Conservation (phyloP, 2,888 invertebrate species). For the Clunio marinus region DNA sequence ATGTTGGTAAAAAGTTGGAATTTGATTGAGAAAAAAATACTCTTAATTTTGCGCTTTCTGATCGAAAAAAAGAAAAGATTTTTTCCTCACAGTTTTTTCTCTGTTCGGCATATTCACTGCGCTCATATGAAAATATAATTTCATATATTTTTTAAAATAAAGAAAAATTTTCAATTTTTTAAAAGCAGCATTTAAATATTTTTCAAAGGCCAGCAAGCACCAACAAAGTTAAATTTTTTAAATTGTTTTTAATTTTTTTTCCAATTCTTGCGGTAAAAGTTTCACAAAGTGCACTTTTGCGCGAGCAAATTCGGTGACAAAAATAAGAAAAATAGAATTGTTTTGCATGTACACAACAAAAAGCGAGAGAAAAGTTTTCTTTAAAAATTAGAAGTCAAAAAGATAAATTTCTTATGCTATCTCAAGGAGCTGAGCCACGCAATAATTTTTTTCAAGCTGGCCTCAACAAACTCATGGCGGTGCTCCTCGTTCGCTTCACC, state of each 20-base stretch:
- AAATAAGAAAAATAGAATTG: constrained; percentile 10
- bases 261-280: neutral
- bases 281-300: neutral
- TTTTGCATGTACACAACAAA: constrained; percentile 21
- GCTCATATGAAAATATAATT: constrained; percentile 32
- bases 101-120: constrained; percentile 34
- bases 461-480: no score
- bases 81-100: constrained; percentile 29
- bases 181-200: neutral
- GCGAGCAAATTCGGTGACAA: neutral
- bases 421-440: neutral
- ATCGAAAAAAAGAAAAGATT: constrained; percentile 17
- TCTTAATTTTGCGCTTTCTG: constrained; percentile 34
- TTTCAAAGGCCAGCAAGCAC: neutral
- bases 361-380: neutral
- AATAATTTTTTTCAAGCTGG: no score
- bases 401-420: neutral
- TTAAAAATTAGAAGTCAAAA: neutral
- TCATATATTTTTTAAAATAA: neutral
- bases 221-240: neutral
- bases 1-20: constrained; percentile 28
- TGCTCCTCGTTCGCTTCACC: no score
- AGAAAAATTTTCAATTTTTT: constrained; percentile 30
- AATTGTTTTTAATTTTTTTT: neutral
- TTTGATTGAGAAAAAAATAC: constrained; percentile 21